Conservation (phyloP, 2,888 invertebrate species). For the Macrosoma leucophasiata region DNA sequence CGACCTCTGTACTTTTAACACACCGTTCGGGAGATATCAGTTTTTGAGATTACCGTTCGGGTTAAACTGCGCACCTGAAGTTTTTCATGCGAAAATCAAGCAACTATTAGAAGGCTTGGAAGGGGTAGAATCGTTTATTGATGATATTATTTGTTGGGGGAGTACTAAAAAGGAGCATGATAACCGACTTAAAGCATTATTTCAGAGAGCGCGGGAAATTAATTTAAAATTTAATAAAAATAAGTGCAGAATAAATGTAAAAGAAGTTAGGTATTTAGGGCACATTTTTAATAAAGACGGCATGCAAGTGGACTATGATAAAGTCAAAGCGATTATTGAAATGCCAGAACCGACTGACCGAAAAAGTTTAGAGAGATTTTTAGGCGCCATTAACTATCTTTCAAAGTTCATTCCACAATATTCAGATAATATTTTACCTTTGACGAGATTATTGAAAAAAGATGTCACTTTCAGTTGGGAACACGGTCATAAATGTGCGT, state of each 20-base stretch:
- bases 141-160: conserved; percentile 13
- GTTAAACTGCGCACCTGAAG: conserved; percentile 3
- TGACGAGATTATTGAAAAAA: conserved; percentile 18
- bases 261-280: conserved; percentile 23
- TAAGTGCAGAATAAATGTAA: conserved; percentile 9
- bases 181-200: not conserved
- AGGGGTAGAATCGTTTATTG: conserved; percentile 7
- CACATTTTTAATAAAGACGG: conserved; percentile 22
- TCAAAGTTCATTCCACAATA: conserved; percentile 21
- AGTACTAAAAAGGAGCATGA: conserved; percentile 10
- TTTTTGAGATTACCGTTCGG: too few species aligned
- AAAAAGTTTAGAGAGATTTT: conserved; percentile 22
- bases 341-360: conserved; percentile 18
- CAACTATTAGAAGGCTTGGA: not conserved
- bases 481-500: conserved; percentile 1
- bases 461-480: conserved; percentile 16
- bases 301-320: conserved; percentile 20
- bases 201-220: conserved; percentile 8
- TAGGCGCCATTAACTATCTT: conserved; percentile 20
- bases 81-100: not conserved
- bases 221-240: conserved; percentile 10
- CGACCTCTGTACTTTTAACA: conserved; percentile 26
- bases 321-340: conserved; percentile 20
- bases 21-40: conserved; percentile 21
- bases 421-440: conserved; percentile 10